These are phyloP conservation scores for Drosophila orosa DNA, from an alignment of 1,140 invertebrate species.

Conservation along the genomic window DNA sequence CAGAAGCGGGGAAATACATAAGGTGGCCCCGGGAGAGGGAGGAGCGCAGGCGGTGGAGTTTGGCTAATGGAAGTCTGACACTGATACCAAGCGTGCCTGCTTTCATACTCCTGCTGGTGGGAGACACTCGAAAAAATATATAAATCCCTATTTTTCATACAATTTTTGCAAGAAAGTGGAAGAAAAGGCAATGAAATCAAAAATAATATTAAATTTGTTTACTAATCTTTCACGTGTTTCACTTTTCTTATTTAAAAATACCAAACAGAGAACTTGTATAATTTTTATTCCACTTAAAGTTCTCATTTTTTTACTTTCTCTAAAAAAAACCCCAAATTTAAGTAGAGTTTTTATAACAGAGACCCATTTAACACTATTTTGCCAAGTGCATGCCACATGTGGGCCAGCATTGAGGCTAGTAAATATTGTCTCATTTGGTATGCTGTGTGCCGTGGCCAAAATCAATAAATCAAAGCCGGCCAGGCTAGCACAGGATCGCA, in stretches of 20 bases:
- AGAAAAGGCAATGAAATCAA: neutral
- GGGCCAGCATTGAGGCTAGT: constrained; percentile 46
- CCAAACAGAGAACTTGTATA: no score
- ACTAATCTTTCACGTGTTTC: neutral
- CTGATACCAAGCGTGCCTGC: constrained; percentile 26
- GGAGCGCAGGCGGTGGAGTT: constrained; percentile 8
- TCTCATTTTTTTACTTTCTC: neutral
- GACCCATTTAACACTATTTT: neutral
- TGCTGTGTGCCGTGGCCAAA: constrained; percentile 68
- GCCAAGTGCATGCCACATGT: constrained; percentile 53
- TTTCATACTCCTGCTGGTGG: neutral
- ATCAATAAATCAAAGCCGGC: constrained; percentile 80
- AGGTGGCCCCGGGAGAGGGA: neutral
- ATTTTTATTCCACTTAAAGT: no score
- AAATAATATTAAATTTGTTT: no score
- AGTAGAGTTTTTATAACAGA: neutral
- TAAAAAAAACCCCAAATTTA: accelerated
- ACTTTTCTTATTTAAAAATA: no score
- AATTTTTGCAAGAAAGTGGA: no score
- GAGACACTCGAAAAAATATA: constrained; percentile 6
- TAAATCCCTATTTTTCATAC: neutral
- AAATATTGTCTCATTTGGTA: constrained; percentile 81
- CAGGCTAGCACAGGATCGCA: constrained; percentile 15
- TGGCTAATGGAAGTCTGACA: constrained; percentile 53
- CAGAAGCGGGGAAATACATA: neutral